Evolutionary conservation across 2,888 invertebrate species (phyloP).

Genomic region (Steromphala cineraria): DNA sequence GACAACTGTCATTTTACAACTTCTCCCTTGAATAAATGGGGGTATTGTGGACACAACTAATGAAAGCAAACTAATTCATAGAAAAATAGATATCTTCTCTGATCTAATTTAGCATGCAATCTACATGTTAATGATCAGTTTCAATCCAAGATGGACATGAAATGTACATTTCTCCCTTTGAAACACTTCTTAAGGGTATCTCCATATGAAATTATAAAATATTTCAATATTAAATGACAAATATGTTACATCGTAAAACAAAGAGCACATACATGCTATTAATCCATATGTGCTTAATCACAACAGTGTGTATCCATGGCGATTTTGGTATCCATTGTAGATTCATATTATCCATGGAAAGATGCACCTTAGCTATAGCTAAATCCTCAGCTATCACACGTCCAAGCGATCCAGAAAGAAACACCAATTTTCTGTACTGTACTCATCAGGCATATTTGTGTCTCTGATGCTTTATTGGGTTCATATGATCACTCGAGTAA

Average conservation of each 20-base stretch:
- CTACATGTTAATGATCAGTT: no score
- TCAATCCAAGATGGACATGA: no score
- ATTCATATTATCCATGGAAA: no score
- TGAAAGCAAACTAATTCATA: constrained; percentile 7
- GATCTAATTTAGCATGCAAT: background rate
- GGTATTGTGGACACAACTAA: background rate
- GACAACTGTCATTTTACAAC: background rate
- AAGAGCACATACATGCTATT: background rate
- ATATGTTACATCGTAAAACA: background rate
- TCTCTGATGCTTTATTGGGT: no score
- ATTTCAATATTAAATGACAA: constrained; percentile 8
- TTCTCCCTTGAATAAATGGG: background rate
- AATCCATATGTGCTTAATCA: background rate
- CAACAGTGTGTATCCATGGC: no score
- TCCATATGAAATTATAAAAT: constrained; percentile 13
- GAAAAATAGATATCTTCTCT: constrained; percentile 3
- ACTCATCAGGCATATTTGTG: no score
- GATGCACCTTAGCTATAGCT: background rate
- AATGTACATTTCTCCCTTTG: background rate
- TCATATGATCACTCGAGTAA: no score
- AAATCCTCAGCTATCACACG: background rate
- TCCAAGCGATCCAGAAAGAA: background rate
- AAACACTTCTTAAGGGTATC: no score
- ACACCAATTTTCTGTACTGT: no score
- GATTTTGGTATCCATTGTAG: no score